A percentile compares a stretch with the other conserved stretches of the same genome.
Conservation (phyloP, 1,140 invertebrate species). For the Linepithema humile region DNA sequence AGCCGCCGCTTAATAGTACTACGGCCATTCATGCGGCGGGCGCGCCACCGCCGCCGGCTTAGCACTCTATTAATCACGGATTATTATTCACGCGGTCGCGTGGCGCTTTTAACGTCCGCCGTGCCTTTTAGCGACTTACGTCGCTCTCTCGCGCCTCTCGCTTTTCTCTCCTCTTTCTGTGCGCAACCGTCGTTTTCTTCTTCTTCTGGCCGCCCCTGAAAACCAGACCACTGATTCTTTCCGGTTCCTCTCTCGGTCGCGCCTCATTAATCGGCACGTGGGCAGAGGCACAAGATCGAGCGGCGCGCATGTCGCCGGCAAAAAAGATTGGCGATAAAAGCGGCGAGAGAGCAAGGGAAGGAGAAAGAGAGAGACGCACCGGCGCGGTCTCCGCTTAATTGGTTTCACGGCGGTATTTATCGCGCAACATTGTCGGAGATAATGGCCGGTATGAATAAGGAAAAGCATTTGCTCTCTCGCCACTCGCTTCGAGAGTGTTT, state of each 20-base stretch:
- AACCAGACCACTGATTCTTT: conserved; percentile 63
- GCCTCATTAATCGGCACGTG: conserved; percentile 74
- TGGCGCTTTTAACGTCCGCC: conserved; percentile 75
- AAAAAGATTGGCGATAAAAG: too few species aligned
- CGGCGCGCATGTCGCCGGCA: conserved; percentile 9
- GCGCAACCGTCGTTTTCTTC: neutral
- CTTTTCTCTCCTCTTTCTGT: conserved; percentile 32
- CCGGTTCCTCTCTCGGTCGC: conserved; percentile 61
- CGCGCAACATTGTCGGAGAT: conserved; percentile 40
- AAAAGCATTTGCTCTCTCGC: conserved; percentile 36
- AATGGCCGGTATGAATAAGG: conserved; percentile 53
- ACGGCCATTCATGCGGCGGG: conserved; percentile 73
- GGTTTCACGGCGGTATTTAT: conserved; percentile 58
- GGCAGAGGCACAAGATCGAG: conserved; percentile 60
- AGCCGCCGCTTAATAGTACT: conserved; percentile 72
- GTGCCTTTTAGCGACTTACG: conserved; percentile 69
- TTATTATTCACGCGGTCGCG: conserved; percentile 80
- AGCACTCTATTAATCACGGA: conserved; percentile 81
- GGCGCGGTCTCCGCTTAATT: conserved; percentile 54
- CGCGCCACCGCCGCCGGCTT: conserved; percentile 70
- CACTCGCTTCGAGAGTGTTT: conserved; percentile 26
- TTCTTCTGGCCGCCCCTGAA: neutral
- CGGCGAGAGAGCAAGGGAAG: too few species aligned
- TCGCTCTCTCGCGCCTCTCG: conserved; percentile 54
- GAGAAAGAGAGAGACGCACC: conserved; percentile 1